Evolutionary conservation across 2,797 vertebrate species (phyloP).

Genomic region (Thripadectes ignobilis): DNA sequence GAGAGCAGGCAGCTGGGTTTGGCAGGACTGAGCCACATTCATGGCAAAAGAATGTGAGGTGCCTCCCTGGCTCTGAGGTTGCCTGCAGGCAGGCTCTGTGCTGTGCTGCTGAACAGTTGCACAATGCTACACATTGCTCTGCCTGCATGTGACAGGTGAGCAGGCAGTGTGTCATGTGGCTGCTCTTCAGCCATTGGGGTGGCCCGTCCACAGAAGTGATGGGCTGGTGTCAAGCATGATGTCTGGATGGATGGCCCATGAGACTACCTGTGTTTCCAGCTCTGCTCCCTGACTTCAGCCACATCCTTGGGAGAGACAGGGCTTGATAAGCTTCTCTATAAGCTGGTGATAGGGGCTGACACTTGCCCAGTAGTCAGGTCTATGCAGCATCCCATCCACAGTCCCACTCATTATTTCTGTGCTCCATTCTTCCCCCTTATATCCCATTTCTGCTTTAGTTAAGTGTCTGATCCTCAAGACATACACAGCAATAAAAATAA

Average conservation of each 20-base stretch:
- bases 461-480: background rate
- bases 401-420: background rate
- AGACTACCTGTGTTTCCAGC: background rate
- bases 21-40: rapidly evolving
- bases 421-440: background rate
- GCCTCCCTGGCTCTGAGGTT: background rate
- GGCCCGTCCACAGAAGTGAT: rapidly evolving
- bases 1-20: background rate
- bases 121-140: background rate
- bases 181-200: background rate
- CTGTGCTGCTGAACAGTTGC: background rate
- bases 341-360: background rate
- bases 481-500: background rate
- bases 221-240: background rate
- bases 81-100: background rate
- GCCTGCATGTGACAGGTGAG: background rate
- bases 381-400: background rate
- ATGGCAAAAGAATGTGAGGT: background rate
- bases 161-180: background rate
- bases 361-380: background rate
- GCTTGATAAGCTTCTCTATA: background rate
- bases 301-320: background rate
- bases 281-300: background rate
- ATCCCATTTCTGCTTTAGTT: background rate
- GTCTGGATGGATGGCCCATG: background rate